These are phyloP conservation scores for Lanius ludovicianus DNA, from an alignment of 2,113 vertebrate genomes.

Conservation along the genomic window DNA sequence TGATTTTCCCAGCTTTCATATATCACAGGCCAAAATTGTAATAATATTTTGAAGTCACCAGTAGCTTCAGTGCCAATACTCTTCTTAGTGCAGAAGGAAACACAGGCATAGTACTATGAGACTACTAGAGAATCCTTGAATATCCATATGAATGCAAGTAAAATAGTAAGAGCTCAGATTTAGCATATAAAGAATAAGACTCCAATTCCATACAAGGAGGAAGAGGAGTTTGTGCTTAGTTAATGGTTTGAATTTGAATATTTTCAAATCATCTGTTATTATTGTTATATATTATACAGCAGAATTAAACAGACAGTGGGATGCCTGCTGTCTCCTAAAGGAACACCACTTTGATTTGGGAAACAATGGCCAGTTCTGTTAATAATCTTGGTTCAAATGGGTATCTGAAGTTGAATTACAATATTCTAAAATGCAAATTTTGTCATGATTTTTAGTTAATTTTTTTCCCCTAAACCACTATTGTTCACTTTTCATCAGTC, in stretches of 20 bases:
- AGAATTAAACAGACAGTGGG: background rate
- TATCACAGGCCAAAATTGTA: background rate
- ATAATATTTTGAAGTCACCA: background rate
- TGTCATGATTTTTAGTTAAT: background rate
- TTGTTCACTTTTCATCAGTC: background rate
- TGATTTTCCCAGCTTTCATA: background rate
- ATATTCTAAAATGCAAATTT: background rate
- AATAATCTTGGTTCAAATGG: background rate
- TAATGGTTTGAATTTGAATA: background rate
- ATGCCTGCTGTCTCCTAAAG: background rate
- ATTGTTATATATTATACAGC: background rate
- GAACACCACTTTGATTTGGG: background rate
- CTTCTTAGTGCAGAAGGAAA: background rate
- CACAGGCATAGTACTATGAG: background rate
- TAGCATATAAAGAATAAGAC: background rate
- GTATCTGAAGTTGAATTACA: background rate
- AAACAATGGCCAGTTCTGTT: background rate
- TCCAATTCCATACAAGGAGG: background rate
- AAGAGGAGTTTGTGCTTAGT: background rate
- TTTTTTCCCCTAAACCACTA: background rate
- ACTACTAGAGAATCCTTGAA: background rate
- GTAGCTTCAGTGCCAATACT: background rate
- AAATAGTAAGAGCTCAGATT: background rate
- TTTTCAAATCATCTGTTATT: background rate
- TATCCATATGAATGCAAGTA: background rate